A percentile compares a stretch with the other conserved stretches of the same genome.
These are phyloP conservation scores for Tauraco erythrolophus DNA, from an alignment of 2,113 vertebrate genomes.

Conservation along the genomic window DNA sequence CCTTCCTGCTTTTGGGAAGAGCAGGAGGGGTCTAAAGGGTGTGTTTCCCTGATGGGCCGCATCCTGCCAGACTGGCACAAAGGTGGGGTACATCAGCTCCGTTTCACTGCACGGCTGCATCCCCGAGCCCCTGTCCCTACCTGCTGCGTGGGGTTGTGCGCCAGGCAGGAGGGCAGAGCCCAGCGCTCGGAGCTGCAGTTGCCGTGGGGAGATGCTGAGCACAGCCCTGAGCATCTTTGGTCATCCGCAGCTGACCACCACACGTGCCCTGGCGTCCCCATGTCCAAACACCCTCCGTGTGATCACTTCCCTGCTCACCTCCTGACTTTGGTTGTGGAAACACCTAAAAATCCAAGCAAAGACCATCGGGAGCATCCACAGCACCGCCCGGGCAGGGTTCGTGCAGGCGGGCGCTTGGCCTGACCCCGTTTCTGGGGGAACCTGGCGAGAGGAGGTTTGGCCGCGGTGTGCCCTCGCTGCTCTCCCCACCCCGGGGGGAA, in stretches of 20 bases:
- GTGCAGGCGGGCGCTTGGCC: accelerated
- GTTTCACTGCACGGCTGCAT: neutral
- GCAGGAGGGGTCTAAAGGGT: neutral
- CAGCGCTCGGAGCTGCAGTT: accelerated
- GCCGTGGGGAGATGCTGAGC: neutral
- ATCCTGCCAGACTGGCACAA: neutral
- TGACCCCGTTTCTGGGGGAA: neutral
- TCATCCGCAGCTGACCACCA: accelerated
- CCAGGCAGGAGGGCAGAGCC: neutral
- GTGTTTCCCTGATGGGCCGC: accelerated
- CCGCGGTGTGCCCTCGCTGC: neutral
- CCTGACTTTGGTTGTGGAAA: neutral
- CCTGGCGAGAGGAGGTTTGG: neutral
- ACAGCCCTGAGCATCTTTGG: neutral
- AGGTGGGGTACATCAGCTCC: neutral
- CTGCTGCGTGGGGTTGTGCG: accelerated
- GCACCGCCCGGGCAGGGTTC: accelerated
- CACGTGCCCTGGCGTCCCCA: accelerated
- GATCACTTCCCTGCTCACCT: accelerated
- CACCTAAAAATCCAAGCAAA: neutral
- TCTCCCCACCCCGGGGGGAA: accelerated
- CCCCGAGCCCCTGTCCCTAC: accelerated
- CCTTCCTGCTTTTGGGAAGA: neutral
- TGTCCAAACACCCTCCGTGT: accelerated
- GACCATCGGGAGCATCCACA: accelerated